phyloP scores from a whole-genome alignment of 2,888 invertebrate species.

The Drosophila borealis region DNA sequence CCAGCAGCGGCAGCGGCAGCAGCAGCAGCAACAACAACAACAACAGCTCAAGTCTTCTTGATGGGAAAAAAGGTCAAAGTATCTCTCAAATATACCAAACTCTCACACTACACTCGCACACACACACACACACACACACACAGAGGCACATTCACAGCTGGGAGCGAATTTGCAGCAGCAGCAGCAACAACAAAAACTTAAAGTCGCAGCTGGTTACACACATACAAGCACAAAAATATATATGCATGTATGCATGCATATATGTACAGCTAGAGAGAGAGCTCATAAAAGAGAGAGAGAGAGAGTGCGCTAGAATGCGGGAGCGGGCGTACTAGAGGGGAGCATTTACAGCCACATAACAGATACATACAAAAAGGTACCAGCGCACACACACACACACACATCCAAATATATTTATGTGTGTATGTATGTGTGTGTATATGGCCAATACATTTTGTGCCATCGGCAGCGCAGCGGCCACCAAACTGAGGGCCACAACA shows the following conservation, averaged over 20 bases:
- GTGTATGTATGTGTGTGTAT: constrained; percentile 6
- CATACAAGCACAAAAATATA: constrained; percentile 24
- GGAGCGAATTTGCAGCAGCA: constrained; percentile 56
- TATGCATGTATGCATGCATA: constrained; percentile 3
- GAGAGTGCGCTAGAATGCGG: constrained; percentile 18
- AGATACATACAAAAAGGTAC: constrained; percentile 62
- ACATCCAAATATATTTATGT: constrained; percentile 5
- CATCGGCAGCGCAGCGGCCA: constrained; percentile 60
- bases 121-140: constrained; percentile 21
- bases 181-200: constrained; percentile 61
- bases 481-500: constrained; percentile 73
- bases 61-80: constrained; percentile 76
- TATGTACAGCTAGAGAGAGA: constrained; percentile 43
- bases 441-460: constrained; percentile 71
- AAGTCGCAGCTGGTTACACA: constrained; percentile 72
- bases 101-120: constrained; percentile 26
- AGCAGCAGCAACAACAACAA: constrained; percentile 31
- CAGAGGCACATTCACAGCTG: constrained; percentile 41
- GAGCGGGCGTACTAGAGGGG: constrained; percentile 39
- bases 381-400: constrained; percentile 19
- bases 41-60: constrained; percentile 68
- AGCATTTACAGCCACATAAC: constrained; percentile 57
- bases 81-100: constrained; percentile 59
- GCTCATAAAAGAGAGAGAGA: constrained; percentile 28
- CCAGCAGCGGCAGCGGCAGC: constrained; percentile 19